phyloP scores from a whole-genome alignment of 2,888 invertebrate species.

The Hydriomena furcata region DNA sequence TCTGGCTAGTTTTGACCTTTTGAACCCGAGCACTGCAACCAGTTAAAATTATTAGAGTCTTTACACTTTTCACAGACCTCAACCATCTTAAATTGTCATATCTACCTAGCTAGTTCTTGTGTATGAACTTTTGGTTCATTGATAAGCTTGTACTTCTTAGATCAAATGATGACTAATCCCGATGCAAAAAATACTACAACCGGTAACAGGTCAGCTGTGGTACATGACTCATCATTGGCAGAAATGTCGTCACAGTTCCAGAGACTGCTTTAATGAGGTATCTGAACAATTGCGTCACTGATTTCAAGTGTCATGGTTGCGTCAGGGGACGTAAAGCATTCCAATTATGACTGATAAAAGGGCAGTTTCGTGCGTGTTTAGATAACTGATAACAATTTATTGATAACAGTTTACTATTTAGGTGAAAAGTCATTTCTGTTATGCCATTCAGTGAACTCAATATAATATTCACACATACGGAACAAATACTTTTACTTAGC shows the following conservation, averaged over 20 bases:
- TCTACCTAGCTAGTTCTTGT: constrained; percentile 26
- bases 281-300: constrained; percentile 50
- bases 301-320: constrained; percentile 44
- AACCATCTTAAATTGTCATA: constrained; percentile 23
- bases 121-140: constrained; percentile 57
- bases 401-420: constrained; percentile 27
- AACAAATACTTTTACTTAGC: constrained; percentile 23
- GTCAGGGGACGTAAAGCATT: constrained; percentile 48
- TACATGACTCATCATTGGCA: constrained; percentile 65
- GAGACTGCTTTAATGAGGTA: constrained; percentile 45
- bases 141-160: constrained; percentile 58
- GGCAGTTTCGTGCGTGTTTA: constrained; percentile 33
- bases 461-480: constrained; percentile 15
- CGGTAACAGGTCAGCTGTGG: constrained; percentile 57
- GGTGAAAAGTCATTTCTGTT: constrained; percentile 15
- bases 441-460: constrained; percentile 22
- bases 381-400: constrained; percentile 39
- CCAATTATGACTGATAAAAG: constrained; percentile 35
- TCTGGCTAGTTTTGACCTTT: constrained; percentile 14
- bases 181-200: constrained; percentile 62
- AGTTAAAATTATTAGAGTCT: constrained; percentile 5
- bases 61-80: neutral
- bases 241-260: constrained; percentile 72
- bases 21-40: constrained; percentile 3
- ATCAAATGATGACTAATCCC: constrained; percentile 66